Evolutionary conservation across 2,113 vertebrate genomes (phyloP), one percentile per base, ranked within the genome.

Genomic region (Ammodytes dubius): DNA sequence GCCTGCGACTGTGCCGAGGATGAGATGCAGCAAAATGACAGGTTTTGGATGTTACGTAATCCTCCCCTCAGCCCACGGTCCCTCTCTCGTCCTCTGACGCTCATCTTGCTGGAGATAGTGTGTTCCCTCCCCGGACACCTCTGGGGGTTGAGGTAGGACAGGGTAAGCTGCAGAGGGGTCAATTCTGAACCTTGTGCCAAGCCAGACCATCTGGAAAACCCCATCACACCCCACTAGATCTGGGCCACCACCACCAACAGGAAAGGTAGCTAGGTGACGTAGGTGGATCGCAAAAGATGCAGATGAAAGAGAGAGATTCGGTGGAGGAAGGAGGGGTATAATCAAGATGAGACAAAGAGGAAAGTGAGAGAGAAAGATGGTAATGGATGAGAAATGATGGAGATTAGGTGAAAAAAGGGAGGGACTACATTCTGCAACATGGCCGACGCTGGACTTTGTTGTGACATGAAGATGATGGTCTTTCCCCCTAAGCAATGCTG

Each of bases 121-220:
- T 57, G 76, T 63, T 87, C 81, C 69, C 80, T 75, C 54, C 35
- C 17, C 37, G 11, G 69, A 81, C 77, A 60, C 74, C 69, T 78
- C 63, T 7, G 85, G 76, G 85, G 77, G 73, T 89, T 74, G 70
- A 83, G 79, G 88, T 85, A 79, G 85, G 88, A 86, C 81, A 77
- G 52, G 77, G 82, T 92, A 84, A 85, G 86, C 88, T 88, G 80
- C 74, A 27, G 47, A 73, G 60, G 86, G 88, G 74, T 90, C 81
- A 83, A 67, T 69, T 87, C 69, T 43, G 67, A 85, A 79, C 83
- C 82, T 58, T 77, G 68, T 84, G 84, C 85, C 76, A 77, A 27
- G 83, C 60, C 50, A 42, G 87, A 89, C 88, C 91, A 93, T 92
- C 89, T 92, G 87, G 88, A 92, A 27, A 27, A 79, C 61, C 68